A percentile compares a stretch with the other conserved stretches of the same genome.
Evolutionary conservation across 2,113 vertebrate species (phyloP).

Genomic region (Falcunculus frontatus): DNA sequence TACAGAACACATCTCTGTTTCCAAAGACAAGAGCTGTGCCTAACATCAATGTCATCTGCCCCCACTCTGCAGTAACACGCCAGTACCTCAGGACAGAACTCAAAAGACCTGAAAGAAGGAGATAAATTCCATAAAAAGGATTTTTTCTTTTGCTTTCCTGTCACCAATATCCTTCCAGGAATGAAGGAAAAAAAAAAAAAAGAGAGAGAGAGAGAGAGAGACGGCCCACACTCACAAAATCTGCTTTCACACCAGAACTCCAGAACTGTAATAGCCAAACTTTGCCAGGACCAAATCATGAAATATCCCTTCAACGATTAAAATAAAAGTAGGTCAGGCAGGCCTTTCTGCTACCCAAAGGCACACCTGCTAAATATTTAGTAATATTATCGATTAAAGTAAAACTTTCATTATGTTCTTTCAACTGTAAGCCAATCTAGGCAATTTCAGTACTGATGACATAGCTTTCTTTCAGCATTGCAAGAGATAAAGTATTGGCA

Average conservation of each 20-base stretch:
- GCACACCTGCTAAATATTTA: background rate
- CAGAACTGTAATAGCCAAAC: background rate
- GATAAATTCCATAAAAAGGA: background rate
- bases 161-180: background rate
- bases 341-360: background rate
- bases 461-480: background rate
- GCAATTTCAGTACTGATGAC: background rate
- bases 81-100: background rate
- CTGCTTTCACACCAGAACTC: background rate
- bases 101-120: background rate
- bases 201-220: background rate
- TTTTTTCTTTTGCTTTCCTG: background rate
- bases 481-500: background rate
- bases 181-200: background rate
- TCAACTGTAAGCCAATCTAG: background rate
- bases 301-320: background rate
- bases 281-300: background rate
- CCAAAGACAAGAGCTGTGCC: background rate
- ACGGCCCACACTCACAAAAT: background rate
- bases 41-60: background rate
- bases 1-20: background rate
- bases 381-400: background rate
- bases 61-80: background rate
- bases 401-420: background rate
- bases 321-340: slow-evolving; percentile 16